Conservation (phyloP, 2,888 invertebrate genomes). For the Gasteruption jaculator region DNA sequence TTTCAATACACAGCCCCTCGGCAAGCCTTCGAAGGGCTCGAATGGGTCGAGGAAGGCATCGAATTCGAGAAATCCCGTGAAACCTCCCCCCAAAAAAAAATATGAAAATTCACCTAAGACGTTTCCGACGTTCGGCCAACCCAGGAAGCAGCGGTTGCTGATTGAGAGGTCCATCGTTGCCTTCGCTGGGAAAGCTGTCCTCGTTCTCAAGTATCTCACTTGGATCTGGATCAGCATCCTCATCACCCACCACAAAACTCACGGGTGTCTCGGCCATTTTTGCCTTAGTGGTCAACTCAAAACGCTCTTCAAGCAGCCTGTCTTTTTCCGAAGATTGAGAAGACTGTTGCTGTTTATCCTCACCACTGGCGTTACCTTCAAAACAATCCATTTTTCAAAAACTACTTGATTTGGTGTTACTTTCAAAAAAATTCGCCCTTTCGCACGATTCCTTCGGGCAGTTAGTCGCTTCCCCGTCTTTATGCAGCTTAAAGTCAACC, state of each 20-base stretch:
- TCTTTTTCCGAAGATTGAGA: neutral
- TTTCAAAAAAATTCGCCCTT: too few species aligned
- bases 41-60: too few species aligned
- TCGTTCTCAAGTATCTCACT: constrained; percentile 41
- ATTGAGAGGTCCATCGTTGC: constrained; percentile 24
- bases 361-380: constrained; percentile 42
- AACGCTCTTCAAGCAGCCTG: too few species aligned
- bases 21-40: too few species aligned
- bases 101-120: constrained; percentile 49
- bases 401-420: too few species aligned
- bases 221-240: constrained; percentile 30
- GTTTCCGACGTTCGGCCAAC: constrained; percentile 51
- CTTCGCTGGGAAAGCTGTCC: constrained; percentile 43
- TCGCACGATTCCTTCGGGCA: too few species aligned
- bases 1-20: too few species aligned
- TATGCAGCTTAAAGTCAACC: too few species aligned
- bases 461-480: too few species aligned
- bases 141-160: constrained; percentile 41
- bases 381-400: constrained; percentile 38
- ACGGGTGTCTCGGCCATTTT: constrained; percentile 42
- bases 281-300: too few species aligned
- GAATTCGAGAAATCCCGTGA: neutral
- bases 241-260: constrained; percentile 47
- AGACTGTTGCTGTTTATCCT: constrained; percentile 12
- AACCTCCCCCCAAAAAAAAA: constrained; percentile 14